Evolutionary conservation across 1,140 invertebrate species (phyloP), one percentile per base, ranked within the genome.

Genomic region (Sinonovacula constricta): DNA sequence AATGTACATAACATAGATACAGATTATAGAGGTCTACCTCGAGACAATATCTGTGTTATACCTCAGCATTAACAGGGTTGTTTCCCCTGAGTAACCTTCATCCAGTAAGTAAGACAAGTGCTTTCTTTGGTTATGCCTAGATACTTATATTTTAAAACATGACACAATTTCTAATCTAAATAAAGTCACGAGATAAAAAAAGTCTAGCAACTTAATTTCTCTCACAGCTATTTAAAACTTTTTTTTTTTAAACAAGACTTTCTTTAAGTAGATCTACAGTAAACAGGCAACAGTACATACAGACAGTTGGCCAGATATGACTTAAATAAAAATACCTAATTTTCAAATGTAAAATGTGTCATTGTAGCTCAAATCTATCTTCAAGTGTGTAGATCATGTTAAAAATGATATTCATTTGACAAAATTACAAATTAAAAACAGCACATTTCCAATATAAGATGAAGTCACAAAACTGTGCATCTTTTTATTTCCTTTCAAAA

Each of bases 221-320:
- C 56, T 68, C 49, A 53, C 66, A 68, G 49, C 56, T 54, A 53
- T 33, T 28, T 33, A 26, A 54, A 31, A 68, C 53, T 53, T 54
- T 54, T 33, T 54, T 53, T 33, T 31, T 53, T 22, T 26, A 22
- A 36, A 45, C 14, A 54, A 68, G 30, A 68, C 34, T 49, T 49
- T 51, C 14, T 22, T 68, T 54, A 68, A 49, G 56, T 54, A 65
- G 51, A 68, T 24, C n/a, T 68, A 56, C 39, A 68, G 30, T 34
- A 68, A 15, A 63, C 49, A 53, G 53, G 66, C 66, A 68, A 54
- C 53, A 53, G 49, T 68, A 15, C 26, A 54, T 24, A 54, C 4
- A 54, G 26, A 54, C n/a, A 54, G 7, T 10, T 49, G 7, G 18
- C 18, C 18, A 7, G 18, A 10, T 54, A 54, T 54, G n/a, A 54